These are phyloP conservation scores for Probaryconus sp. DNA, from an alignment of 1,140 invertebrate genomes.

Conservation along the genomic window DNA sequence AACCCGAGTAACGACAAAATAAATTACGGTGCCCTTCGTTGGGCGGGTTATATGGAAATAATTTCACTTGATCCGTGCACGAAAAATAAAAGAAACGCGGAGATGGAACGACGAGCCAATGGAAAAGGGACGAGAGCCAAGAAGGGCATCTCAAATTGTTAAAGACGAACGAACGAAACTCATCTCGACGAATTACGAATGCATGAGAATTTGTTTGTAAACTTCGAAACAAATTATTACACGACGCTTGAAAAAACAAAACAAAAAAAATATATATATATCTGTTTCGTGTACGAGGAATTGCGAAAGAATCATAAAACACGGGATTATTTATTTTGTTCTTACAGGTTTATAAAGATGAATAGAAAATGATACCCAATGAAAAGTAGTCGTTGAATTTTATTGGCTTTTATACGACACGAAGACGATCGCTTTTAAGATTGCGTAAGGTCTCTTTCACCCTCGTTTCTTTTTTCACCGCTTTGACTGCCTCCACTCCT, in stretches of 20 bases:
- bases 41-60: slow-evolving; percentile 56
- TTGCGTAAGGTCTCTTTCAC: slow-evolving; percentile 33
- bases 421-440: too few relatives aligned
- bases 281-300: too few relatives aligned
- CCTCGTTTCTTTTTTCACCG: slow-evolving; percentile 43
- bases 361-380: too few relatives aligned
- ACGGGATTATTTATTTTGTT: too few relatives aligned
- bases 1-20: slow-evolving; percentile 64
- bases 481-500: slow-evolving; percentile 39
- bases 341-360: too few relatives aligned
- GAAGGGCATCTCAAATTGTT: slow-evolving; percentile 13
- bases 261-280: too few relatives aligned
- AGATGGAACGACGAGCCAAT: neutral
- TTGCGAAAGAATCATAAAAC: too few relatives aligned
- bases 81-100: slow-evolving; percentile 28
- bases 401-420: too few relatives aligned
- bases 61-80: slow-evolving; percentile 47
- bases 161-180: slow-evolving; percentile 3
- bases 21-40: slow-evolving; percentile 56
- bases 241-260: too few relatives aligned
- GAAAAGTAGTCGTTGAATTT: too few relatives aligned
- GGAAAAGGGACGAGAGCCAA: slow-evolving; percentile 7
- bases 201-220: too few relatives aligned
- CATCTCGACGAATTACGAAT: slow-evolving; percentile 20
- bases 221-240: too few relatives aligned